Evolutionary conservation across 2,888 invertebrate genomes (phyloP).

Genomic region (Dryobotodes eremita): DNA sequence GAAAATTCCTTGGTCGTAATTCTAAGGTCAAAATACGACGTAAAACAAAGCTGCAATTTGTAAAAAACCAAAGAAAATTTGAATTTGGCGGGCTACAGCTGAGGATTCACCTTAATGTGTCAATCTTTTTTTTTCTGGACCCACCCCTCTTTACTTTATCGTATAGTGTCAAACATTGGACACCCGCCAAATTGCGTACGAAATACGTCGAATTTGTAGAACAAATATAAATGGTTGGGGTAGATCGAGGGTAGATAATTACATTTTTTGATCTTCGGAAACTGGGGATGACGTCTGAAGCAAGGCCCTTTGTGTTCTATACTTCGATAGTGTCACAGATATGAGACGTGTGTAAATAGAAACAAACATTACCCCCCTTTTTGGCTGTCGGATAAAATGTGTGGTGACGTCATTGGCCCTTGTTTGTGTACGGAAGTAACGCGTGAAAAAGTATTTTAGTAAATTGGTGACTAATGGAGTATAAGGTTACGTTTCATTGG

Average conservation of each 20-base stretch:
- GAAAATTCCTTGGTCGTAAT: too few species aligned
- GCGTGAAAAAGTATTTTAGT: constrained; percentile 53
- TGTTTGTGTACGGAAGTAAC: constrained; percentile 55
- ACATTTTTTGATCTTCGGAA: constrained; percentile 90
- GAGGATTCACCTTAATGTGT: neutral
- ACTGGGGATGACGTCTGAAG: constrained; percentile 83
- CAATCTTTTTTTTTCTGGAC: neutral
- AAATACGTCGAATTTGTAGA: constrained; percentile 90
- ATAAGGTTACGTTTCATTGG: constrained; percentile 45
- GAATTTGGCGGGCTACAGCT: too few species aligned
- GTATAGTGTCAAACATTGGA: constrained; percentile 71
- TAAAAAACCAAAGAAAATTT: too few species aligned
- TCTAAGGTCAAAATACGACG: too few species aligned
- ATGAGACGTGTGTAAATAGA: constrained; percentile 75
- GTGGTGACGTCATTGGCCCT: constrained; percentile 58
- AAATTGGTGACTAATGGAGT: constrained; percentile 61
- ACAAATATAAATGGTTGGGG: constrained; percentile 91
- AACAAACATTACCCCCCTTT: constrained; percentile 48
- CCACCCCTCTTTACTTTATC: neutral
- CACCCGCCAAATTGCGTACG: constrained; percentile 83
- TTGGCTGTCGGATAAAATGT: constrained; percentile 27
- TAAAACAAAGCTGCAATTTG: too few species aligned
- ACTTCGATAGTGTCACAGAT: constrained; percentile 88
- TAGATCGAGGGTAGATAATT: constrained; percentile 91
- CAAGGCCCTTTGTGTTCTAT: constrained; percentile 77